Conservation (phyloP, 2,113 vertebrate genomes). For the Genyomyrus donnyi region DNA sequence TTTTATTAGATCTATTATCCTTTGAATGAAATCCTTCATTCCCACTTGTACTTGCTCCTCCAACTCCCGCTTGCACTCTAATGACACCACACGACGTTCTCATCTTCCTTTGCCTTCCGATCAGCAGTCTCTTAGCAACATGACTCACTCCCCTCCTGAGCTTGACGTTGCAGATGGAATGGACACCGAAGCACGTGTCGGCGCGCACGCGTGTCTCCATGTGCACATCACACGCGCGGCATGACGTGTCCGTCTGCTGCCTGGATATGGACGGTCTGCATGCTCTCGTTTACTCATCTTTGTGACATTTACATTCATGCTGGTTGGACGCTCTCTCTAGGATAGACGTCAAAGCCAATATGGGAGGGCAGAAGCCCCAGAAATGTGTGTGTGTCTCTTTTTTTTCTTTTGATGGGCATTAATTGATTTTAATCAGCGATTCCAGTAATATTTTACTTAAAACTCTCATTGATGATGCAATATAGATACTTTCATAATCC, state of each 20-base stretch:
- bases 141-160: conserved; percentile 32
- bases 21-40: neutral
- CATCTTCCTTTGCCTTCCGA: conserved; percentile 20
- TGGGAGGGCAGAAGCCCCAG: neutral
- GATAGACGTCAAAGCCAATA: neutral
- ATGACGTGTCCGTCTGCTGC: neutral
- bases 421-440: neutral
- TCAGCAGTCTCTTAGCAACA: conserved; percentile 44
- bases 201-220: neutral
- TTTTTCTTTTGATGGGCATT: neutral
- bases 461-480: neutral
- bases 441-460: neutral
- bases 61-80: conserved; percentile 33
- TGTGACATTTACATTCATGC: neutral
- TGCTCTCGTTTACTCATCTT: neutral
- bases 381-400: neutral
- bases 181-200: neutral
- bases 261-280: neutral
- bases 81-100: conserved; percentile 29
- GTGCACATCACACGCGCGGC: neutral
- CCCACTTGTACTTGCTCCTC: conserved; percentile 1
- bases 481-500: neutral
- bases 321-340: neutral
- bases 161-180: neutral
- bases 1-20: neutral